Percentiles rank a stretch among this genome's conserved stretches.
Evolutionary conservation across 1,140 invertebrate genomes (phyloP).

Genomic region (Zaprionus vittiger): DNA sequence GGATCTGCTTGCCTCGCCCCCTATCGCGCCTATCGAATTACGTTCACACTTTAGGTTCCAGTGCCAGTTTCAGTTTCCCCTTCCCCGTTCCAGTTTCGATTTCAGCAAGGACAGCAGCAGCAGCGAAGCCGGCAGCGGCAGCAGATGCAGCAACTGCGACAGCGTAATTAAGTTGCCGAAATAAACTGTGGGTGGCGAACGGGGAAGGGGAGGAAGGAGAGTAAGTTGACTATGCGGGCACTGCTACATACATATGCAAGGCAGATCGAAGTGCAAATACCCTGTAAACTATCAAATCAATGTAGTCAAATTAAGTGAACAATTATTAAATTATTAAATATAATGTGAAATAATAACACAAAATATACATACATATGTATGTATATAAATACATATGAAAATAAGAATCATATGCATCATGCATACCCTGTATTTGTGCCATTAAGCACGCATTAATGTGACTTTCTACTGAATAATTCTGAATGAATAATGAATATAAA

Average conservation of each 20-base stretch:
- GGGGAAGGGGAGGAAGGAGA: neutral
- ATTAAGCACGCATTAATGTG: too few relatives aligned
- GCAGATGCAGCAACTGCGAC: neutral
- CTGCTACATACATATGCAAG: neutral
- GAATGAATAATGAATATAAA: too few relatives aligned
- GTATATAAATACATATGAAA: too few relatives aligned
- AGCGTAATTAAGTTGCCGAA: constrained; percentile 2
- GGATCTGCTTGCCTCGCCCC: neutral
- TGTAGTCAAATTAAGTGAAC: neutral
- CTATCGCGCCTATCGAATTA: constrained; percentile 4
- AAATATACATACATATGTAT: too few relatives aligned
- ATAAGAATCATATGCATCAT: too few relatives aligned
- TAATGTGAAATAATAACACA: too few relatives aligned
- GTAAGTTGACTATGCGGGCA: neutral
- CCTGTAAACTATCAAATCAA: neutral
- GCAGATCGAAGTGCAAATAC: neutral
- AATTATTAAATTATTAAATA: too few relatives aligned
- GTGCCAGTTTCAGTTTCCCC: neutral
- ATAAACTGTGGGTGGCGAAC: neutral
- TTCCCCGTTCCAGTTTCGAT: neutral
- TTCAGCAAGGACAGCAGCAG: neutral
- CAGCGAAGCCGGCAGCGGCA: neutral
- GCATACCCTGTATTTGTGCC: too few relatives aligned
- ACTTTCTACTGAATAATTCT: too few relatives aligned
- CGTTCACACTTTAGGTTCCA: neutral